Percentiles rank a stretch among this genome's conserved stretches.
Evolutionary conservation across 1,140 invertebrate genomes (phyloP).

Genomic region (Nomia melanderi): DNA sequence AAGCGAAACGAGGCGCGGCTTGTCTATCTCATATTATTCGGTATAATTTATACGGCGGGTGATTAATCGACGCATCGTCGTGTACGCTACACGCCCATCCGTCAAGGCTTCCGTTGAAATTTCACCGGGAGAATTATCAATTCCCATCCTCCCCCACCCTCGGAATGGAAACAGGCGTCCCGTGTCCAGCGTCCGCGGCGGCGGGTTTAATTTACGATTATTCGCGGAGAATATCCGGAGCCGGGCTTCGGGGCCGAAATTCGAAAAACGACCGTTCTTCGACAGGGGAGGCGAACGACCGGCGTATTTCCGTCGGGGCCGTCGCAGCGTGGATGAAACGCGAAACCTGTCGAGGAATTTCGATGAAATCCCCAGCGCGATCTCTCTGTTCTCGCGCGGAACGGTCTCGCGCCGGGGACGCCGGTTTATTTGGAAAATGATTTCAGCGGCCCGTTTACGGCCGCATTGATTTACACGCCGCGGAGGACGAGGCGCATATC

Average conservation of each 20-base stretch:
- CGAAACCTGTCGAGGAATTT: background rate
- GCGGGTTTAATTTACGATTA: too few relatives aligned
- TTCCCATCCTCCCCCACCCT: too few relatives aligned
- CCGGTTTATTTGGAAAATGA: constrained; percentile 40
- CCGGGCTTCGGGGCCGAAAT: too few relatives aligned
- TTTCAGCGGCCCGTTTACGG: constrained; percentile 24
- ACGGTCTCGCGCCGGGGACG: constrained; percentile 20
- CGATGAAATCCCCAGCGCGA: background rate
- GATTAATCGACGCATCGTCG: constrained; percentile 24
- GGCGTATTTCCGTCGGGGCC: background rate
- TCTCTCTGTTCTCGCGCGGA: background rate
- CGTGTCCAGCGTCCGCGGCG: too few relatives aligned
- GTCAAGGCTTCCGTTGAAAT: constrained; percentile 8
- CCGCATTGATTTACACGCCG: constrained; percentile 25
- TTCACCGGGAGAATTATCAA: constrained; percentile 15
- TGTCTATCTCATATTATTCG: constrained; percentile 2
- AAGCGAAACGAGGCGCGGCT: background rate
- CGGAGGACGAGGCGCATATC: background rate
- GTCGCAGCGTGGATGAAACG: background rate
- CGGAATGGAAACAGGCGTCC: background rate
- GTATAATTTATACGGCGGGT: constrained; percentile 29
- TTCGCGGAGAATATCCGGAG: too few relatives aligned
- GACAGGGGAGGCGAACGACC: too few relatives aligned
- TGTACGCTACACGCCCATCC: background rate
- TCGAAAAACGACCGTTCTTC: too few relatives aligned